Evolutionary conservation across 2,797 vertebrate genomes (phyloP), one percentile per base, ranked within the genome.

Genomic region (Telmatherina bonti): DNA sequence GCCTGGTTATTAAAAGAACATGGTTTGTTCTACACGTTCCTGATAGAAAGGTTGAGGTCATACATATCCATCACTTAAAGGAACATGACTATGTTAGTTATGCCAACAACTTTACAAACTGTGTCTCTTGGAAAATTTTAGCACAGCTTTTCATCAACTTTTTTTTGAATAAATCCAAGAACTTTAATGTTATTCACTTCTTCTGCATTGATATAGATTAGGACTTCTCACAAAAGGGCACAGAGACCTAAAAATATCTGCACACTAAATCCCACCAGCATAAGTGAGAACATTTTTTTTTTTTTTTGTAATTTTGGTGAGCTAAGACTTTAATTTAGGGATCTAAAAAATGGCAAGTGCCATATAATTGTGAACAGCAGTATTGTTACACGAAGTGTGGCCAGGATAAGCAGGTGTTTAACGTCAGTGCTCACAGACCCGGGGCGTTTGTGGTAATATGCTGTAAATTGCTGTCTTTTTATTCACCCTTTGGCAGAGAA

Each of bases 321-420:
- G 53, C 47, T 11, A 6, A 47, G 9, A 45, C 16, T 65, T 70
- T 58, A 16, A 60, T 68, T 66, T 33, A 38, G 10, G 68, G 51
- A 30, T 71, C 27, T 63, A 38, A 55, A 56, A 45, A 36, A 56
- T 27, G 12, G 8, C 7, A 30, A 53, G 38, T 24, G 24, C 51
- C 49, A 72, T 7, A 26, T 78, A 69, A 80, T 69, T 79, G 49
- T 62, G 33, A 85, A 81, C 78, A 81, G 70, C 64, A 51, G 56
- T 31, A 54, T 36, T 72, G 49, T 67, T 18, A 72, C 36, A 61
- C 7, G 11, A 60, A 70, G 20, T 62, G 76, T 41, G 72, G 81
- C 68, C 67, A 55, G 62, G 63, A 20, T 18, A 52, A 89, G 74
- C 84, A 89, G 81, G 89, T 89, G 87, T 84, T 89, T 81, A 74